Evolutionary conservation across 2,888 invertebrate genomes (phyloP), one percentile per base, ranked within the genome.

Genomic region (Nomada hirtipes): DNA sequence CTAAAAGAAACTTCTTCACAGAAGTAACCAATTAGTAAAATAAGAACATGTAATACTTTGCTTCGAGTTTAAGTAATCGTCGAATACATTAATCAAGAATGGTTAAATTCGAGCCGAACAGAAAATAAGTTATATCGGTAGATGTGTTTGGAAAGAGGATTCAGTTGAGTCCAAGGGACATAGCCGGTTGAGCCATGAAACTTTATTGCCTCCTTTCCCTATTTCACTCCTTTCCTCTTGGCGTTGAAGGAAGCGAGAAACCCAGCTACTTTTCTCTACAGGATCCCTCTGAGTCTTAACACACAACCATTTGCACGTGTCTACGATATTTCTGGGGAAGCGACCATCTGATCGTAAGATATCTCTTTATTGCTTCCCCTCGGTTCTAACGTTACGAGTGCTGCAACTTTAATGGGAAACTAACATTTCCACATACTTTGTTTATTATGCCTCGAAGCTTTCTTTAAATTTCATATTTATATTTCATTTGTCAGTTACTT

Each of bases 171-270:
- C 44, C 26, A 47, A 71, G 73, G 80, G 77, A 78, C 63, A 69
- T 70, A 61, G 67, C 69, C 64, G 61, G 20, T 55, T 55, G 55
- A 77, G 76, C 76, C 88, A 80, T 91, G 86, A 91, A 91, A 88
- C 87, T 90, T 90, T 91, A 90, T 90, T 85, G 88, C 89, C 83
- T 77, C 79, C 73, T 80, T 63, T 52, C 52, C 75, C 55, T 59
- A 42, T 68, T 44, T 76, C 63, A 60, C 72, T 81, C 67, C 64
- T 79, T 77, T 76, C 65, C 64, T 57, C 36, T 44, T 55, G 4
- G 52, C n/a, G 23, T 67, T 10, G 55, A 47, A 52, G 50, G 63
- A 70, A 71, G 50, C 29, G 61, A 68, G 67, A 78, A 63, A 59
- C 57, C 29, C 23, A 72, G 79, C 72, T 63, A 74, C 75, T 79